Percentiles rank a stretch among this genome's conserved stretches.
Conservation (phyloP, 37 sponge, comb jelly and placozoan genomes). For the Eunapius fragilis region DNA sequence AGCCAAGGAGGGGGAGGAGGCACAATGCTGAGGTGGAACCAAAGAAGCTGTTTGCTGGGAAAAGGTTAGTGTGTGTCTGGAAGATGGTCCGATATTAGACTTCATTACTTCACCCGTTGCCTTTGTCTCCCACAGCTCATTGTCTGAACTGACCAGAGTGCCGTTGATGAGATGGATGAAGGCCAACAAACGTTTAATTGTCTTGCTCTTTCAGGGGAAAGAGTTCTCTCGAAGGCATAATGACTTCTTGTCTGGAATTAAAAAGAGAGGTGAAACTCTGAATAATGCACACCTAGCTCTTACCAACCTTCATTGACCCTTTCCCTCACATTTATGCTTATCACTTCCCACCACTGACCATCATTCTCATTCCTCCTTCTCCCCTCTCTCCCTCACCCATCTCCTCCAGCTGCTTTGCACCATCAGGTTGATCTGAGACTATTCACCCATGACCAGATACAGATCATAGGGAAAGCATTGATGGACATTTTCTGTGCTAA, state of each 20-base stretch:
- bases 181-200: slow-evolving; percentile 16
- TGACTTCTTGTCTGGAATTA: slow-evolving; percentile 16
- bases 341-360: background rate
- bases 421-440: slow-evolving; percentile 1
- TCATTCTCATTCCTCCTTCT: background rate
- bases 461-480: slow-evolving; percentile 13
- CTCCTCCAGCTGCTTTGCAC: slow-evolving; percentile 28
- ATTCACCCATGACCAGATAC: slow-evolving; percentile 38
- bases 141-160: slow-evolving; percentile 1
- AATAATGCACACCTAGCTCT: background rate
- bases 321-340: background rate
- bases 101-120: too few relatives aligned
- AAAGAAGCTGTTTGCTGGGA: background rate
- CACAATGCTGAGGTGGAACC: background rate
- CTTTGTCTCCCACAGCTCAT: background rate
- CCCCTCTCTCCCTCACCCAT: background rate
- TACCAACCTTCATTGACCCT: background rate
- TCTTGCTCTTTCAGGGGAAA: slow-evolving; percentile 42
- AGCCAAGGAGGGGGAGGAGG: background rate
- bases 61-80: background rate
- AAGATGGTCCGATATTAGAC: too few relatives aligned
- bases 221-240: slow-evolving; percentile 33
- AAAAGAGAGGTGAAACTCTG: slow-evolving; percentile 31
- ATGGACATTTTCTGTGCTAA: slow-evolving; percentile 45
- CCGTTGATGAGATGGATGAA: slow-evolving; percentile 20